Evolutionary conservation across 2,113 vertebrate species (phyloP).

Genomic region (Microcebus lehilahytsara): DNA sequence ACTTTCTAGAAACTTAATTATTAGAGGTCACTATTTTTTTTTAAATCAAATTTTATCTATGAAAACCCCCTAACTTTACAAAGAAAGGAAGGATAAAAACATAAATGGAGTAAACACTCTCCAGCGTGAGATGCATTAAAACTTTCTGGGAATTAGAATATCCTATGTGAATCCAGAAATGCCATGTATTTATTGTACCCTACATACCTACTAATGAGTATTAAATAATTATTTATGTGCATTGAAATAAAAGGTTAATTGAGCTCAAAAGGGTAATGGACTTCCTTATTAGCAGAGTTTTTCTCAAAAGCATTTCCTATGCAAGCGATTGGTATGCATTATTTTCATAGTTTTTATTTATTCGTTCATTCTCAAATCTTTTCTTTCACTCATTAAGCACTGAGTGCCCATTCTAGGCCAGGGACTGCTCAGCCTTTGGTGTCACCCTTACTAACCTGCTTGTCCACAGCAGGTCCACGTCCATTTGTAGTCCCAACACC

Average conservation of each 20-base stretch:
- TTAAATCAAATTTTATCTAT: slow-evolving; percentile 17
- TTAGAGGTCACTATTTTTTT: neutral
- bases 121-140: neutral
- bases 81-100: neutral
- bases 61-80: neutral
- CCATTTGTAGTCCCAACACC: neutral
- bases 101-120: neutral
- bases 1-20: slow-evolving; percentile 34
- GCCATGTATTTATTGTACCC: neutral
- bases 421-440: neutral
- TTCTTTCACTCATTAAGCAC: neutral
- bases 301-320: neutral
- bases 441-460: neutral
- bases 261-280: slow-evolving; percentile 45
- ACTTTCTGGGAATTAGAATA: neutral
- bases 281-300: slow-evolving; percentile 1
- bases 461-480: fast-evolving
- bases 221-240: slow-evolving; percentile 44
- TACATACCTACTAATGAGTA: neutral
- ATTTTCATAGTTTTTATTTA: slow-evolving; percentile 25
- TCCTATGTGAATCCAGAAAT: neutral
- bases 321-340: slow-evolving; percentile 23
- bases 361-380: neutral
- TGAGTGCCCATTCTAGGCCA: neutral
- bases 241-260: slow-evolving; percentile 59